Evolutionary conservation across 92 coral and sea anemone genomes (phyloP).

Genomic region (Scolanthus callimorphus): DNA sequence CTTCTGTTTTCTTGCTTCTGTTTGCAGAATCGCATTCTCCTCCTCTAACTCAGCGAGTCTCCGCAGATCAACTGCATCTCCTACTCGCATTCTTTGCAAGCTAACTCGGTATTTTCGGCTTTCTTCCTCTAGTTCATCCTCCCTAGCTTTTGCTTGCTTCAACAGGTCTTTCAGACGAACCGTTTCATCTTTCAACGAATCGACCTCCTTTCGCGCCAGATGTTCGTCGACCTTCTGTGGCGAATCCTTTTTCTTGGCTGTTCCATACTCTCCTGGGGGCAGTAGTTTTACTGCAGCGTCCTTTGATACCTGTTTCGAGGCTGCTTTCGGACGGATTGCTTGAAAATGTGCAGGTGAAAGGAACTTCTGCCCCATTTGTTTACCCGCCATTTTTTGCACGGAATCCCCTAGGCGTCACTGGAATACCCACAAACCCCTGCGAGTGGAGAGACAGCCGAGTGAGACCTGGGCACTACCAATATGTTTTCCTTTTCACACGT

Average conservation of each 20-base stretch:
- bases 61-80: conserved; percentile 44
- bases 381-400: conserved; percentile 82
- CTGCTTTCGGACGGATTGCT: conserved; percentile 31
- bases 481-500: conserved; percentile 51
- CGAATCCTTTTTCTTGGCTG: conserved; percentile 33
- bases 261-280: conserved; percentile 70
- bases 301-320: conserved; percentile 17
- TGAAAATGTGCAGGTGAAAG: conserved; percentile 94
- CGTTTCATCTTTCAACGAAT: conserved; percentile 47
- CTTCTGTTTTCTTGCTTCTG: conserved; percentile 68
- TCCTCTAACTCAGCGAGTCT: conserved; percentile 67
- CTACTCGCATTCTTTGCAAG: conserved; percentile 45
- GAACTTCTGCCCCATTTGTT: conserved; percentile 36
- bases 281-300: conserved; percentile 37
- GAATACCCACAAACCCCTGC: conserved; percentile 49
- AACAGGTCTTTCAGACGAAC: conserved; percentile 36
- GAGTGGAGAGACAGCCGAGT: background rate
- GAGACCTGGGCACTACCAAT: background rate
- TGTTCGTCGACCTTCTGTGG: conserved; percentile 2
- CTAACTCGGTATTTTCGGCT: conserved; percentile 35
- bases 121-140: conserved; percentile 38
- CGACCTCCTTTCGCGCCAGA: conserved; percentile 31
- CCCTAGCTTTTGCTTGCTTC: conserved; percentile 35
- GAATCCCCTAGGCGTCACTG: conserved; percentile 31
- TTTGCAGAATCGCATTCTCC: conserved; percentile 66